Evolutionary conservation across 2,113 vertebrate genomes (phyloP), one percentile per base, ranked within the genome.

Genomic region (Otis tarda): DNA sequence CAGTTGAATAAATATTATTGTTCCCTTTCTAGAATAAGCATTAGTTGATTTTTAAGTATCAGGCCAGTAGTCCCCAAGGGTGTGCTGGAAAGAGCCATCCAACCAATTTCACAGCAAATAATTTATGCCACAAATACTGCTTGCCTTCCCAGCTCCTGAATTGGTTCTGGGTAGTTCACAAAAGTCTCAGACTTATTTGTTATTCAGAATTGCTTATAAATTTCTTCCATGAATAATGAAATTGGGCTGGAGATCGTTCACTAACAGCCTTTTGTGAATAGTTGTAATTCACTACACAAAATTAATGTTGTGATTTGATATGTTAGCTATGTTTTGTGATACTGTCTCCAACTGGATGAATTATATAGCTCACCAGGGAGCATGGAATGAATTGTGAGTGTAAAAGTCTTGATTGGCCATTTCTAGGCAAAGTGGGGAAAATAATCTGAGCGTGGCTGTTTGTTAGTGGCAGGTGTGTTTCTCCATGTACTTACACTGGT

Each of bases 381-480:
- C 0, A 7, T 27, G 78, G 74, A 91, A 92, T 55, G 83, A 86
- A 87, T 55, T 89, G 92, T 81, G 82, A 73, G 69, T 81, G 71
- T 85, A 84, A 85, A 96, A 95, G 60, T 22, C 95, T 74, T 89
- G 91, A 95, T 89, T 95, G 89, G 86, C 95, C 89, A 91, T 90
- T 90, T 79, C 49, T 22, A 96, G 80, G 79, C 86, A 82, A 95
- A 92, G 35, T 67, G 63, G 78, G 75, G 73, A 77, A 87, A 92
- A 95, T 91, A 89, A 94, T 63, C 37, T 13, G 8, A 93, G 75
- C 2, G 3, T 43, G 63, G 81, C 59, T 94, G 78, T 89, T 92
- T 96, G 78, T 69, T 79, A 65, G 81, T 33, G 86, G 83, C 74
- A 73, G 86, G 87, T 80, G 80, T 59, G 63, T 31, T 89, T 69